phyloP scores from a whole-genome alignment of 2,888 invertebrate species.

The Conomelus anceps region DNA sequence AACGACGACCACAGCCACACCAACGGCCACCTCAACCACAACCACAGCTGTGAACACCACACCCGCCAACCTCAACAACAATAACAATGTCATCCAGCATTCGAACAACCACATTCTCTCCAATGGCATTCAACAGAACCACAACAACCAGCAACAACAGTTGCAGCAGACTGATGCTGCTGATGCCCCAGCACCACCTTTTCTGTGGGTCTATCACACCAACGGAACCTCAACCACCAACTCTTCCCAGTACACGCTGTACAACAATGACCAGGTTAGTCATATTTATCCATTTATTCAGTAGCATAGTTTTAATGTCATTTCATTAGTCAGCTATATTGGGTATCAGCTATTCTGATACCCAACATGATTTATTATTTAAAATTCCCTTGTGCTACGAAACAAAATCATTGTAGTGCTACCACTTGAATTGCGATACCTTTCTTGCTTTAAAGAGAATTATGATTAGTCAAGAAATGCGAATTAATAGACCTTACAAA shows the following conservation, averaged over 20 bases:
- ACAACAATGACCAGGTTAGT: slow-evolving; percentile 72
- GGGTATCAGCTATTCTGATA: no score
- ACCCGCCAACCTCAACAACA: slow-evolving; percentile 42
- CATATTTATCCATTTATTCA: background rate
- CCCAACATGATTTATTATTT: no score
- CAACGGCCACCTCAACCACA: slow-evolving; percentile 30
- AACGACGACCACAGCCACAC: slow-evolving; percentile 34
- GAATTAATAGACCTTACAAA: no score
- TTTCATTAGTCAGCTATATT: no score
- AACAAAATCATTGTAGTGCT: no score
- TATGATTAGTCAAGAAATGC: no score
- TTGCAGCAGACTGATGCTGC: slow-evolving; percentile 6
- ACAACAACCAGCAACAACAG: slow-evolving; percentile 18
- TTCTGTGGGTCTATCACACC: slow-evolving; percentile 75
- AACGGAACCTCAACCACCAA: slow-evolving; percentile 48
- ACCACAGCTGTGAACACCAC: slow-evolving; percentile 40
- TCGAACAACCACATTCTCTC: slow-evolving; percentile 14
- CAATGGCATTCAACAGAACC: slow-evolving; percentile 17
- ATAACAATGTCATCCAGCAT: slow-evolving; percentile 31
- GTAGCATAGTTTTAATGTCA: no score
- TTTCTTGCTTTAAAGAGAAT: no score
- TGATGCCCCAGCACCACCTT: slow-evolving; percentile 40
- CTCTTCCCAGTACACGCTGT: slow-evolving; percentile 66
- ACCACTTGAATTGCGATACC: no score
- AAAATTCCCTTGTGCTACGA: no score